Base-by-base conservation (phyloP, 2,113 vertebrate species). In the Glareola pratincola region DNA sequence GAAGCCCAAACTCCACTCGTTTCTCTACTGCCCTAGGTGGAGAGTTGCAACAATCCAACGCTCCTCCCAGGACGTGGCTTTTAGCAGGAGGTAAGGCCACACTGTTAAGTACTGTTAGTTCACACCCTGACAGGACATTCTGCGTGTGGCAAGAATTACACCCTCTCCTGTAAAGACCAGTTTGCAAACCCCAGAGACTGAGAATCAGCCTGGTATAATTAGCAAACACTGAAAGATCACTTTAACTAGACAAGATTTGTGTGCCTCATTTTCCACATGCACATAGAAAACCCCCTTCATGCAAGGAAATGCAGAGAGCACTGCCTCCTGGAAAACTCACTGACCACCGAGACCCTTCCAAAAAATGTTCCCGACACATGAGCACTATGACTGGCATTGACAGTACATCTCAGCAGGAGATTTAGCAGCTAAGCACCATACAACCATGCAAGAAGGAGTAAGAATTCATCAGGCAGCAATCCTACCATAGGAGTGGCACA, bases 401-500 rank as follows among this genome's bases (percentile, higher is more conserved):
- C 39, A 36, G 45, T 14, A 11, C 3, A 0, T 10, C 50, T 69
- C 60, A 4, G 67, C 72, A 34, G 75, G 18, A 36, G 81, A 54
- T 59, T 54, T 8, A 76, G 73, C 87, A 73, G 69, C 62, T 29
- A 16, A 37, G 66, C 6, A 6, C 51, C 85, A 17, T 0, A 1
- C 22, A 82, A 73, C 69, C 43, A 4, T 5, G 1, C 3, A 36
- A 69, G 72, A 0, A 92, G 48, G 78, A 45, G 34, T 34, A 36
- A 91, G 60, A 36, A 20, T 22, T 22, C 3, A 3, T 24, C 41
- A 67, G 68, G 80, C 83, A 85, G 73, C 93, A 96, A 16, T 96
- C 94, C 94, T 94, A 5, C 67, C 2, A 0, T 32, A 90, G 96
- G 96, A 96, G 94, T 37, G 95, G 93, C 95, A 88, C 78, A 72